Evolutionary conservation across 2,113 vertebrate species (phyloP), one percentile per base, ranked within the genome.

Genomic region (Xiphophorus hellerii): DNA sequence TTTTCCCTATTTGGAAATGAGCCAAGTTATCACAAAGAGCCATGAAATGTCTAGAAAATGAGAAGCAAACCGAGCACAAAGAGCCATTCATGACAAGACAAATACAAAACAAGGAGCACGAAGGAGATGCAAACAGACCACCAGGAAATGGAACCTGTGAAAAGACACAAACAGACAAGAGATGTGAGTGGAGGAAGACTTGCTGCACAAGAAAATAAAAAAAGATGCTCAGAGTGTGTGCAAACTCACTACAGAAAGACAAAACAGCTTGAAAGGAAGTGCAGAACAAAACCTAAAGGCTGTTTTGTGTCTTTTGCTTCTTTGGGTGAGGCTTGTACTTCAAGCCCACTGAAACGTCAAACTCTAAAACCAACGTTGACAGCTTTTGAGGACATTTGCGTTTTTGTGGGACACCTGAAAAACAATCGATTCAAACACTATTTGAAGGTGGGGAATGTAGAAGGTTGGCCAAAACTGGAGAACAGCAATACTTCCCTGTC

Each of bases 381-480:
- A 25, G 28, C 66, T 77, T 77, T 88, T 75, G 78, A 89, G 77
- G 84, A 65, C 84, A 54, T 70, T 69, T 58, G 4, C 33, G 37
- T 68, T 81, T 80, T 75, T 77, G 37, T 73, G 33, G 67, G 76
- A 74, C 69, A 71, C 68, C 69, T 31, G 58, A 76, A 66, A 79
- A 75, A 62, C 68, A 81, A 87, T 93, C 85, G 77, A 90, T 92
- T 80, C 86, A 90, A 92, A 88, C 69, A 17, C 0, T 51, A 69
- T 90, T 81, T 27, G 29, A 31, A 69, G 76, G 76, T 65, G 69
- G 35, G 39, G 66, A 77, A 71, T 60, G 69, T 33, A 51, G 71
- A 85, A 87, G 77, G 74, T 80, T 84, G 77, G 78, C 81, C 66
- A 42, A 54, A 60, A 61, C 58, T 69, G 77, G 61, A 77, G 71